Percentiles rank a stretch among this genome's conserved stretches.
Evolutionary conservation across 2,113 vertebrate genomes (phyloP).

Genomic region (Lycocorax pyrrhopterus): DNA sequence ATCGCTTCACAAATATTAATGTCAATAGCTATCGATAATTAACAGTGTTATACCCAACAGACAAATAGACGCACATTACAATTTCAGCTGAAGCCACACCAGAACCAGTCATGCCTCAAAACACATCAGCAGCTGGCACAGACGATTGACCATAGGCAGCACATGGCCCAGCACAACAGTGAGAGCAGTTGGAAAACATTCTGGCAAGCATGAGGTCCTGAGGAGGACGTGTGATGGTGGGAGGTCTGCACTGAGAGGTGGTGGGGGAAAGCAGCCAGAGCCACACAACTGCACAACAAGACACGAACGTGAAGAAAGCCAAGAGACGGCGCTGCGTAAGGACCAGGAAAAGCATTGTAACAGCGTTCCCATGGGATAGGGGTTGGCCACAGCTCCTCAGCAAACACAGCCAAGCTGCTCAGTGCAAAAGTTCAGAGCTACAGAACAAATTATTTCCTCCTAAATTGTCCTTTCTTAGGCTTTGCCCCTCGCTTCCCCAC

Average conservation of each 20-base stretch:
- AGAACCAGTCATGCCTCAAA: background rate
- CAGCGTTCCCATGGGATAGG: constrained; percentile 2
- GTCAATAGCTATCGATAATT: background rate
- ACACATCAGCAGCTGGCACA: background rate
- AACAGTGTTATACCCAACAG: background rate
- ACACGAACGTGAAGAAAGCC: background rate
- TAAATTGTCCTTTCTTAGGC: constrained; percentile 1
- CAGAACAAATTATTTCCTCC: constrained; percentile 27
- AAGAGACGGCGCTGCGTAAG: background rate
- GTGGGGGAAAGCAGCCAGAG: background rate
- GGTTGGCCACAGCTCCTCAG: background rate
- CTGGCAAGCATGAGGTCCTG: background rate
- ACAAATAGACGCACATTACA: fast-evolving
- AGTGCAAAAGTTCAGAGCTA: constrained; percentile 46
- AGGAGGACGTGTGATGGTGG: background rate
- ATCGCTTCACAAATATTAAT: background rate
- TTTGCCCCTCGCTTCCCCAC: background rate
- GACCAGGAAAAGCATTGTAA: constrained; percentile 45
- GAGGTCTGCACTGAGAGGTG: background rate
- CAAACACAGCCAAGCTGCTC: constrained; percentile 8
- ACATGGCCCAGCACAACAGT: fast-evolving
- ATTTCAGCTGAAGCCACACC: background rate
- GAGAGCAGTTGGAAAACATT: background rate
- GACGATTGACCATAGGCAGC: background rate
- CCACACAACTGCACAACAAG: background rate